These are phyloP conservation scores for Peromyscus leucopus DNA, from an alignment of 2,113 vertebrate genomes.

Conservation along the genomic window DNA sequence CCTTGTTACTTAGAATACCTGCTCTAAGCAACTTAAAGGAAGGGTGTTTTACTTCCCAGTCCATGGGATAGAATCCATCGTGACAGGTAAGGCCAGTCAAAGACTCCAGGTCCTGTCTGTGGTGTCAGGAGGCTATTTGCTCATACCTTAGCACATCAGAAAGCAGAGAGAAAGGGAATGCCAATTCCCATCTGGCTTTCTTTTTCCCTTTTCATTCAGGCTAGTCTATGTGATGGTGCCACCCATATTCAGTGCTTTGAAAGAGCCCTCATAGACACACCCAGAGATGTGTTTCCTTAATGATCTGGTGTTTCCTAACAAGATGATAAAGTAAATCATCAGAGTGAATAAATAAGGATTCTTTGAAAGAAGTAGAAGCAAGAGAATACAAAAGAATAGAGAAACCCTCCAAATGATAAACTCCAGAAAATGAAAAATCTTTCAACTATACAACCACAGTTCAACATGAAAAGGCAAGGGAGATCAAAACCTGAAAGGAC, in stretches of 20 bases:
- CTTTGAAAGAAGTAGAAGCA: background rate
- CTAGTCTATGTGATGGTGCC: background rate
- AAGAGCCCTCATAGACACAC: background rate
- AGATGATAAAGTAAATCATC: background rate
- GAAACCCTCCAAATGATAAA: background rate
- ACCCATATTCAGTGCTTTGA: background rate
- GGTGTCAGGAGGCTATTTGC: background rate
- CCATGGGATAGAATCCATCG: background rate
- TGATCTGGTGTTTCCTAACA: background rate
- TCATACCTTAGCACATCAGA: background rate
- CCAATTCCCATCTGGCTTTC: background rate
- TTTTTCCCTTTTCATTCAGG: background rate
- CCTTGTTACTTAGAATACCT: background rate
- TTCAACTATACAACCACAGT: background rate
- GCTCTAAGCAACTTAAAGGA: background rate
- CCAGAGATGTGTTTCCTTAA: background rate
- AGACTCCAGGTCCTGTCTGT: background rate
- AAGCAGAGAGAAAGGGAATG: background rate
- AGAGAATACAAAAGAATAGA: conserved; percentile 39
- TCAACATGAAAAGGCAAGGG: background rate
- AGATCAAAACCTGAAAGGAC: background rate
- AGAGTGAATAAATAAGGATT: background rate
- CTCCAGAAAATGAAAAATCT: background rate
- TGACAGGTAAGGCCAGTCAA: background rate
- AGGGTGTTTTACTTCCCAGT: background rate